These are phyloP conservation scores for Ceyx cyanopectus DNA, from an alignment of 2,113 vertebrate species.

Conservation along the genomic window DNA sequence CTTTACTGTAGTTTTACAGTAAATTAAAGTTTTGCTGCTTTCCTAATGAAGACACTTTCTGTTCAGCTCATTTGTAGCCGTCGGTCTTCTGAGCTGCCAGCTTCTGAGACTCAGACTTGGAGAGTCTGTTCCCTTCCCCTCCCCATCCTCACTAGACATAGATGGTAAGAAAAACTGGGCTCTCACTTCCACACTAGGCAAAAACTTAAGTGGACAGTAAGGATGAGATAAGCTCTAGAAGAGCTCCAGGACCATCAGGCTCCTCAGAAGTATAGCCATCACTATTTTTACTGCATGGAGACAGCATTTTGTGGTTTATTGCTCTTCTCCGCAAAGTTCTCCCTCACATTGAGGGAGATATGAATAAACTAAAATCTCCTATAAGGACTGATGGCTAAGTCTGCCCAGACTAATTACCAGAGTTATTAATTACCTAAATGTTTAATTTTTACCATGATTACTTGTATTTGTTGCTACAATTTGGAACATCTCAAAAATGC, in stretches of 20 bases:
- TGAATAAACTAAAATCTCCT: background rate
- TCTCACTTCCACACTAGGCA: background rate
- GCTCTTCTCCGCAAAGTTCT: background rate
- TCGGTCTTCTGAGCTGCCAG: background rate
- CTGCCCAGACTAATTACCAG: constrained; percentile 12
- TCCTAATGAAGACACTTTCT: background rate
- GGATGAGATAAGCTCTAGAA: background rate
- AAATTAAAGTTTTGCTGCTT: background rate
- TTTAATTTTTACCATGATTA: constrained; percentile 39
- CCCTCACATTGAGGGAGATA: background rate
- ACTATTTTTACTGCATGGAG: rapidly evolving
- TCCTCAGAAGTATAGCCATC: background rate
- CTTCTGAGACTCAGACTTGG: background rate
- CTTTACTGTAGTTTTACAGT: background rate
- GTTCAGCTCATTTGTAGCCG: background rate
- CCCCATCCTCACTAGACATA: background rate
- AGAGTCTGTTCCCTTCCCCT: background rate
- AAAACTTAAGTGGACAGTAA: background rate
- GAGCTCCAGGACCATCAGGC: background rate
- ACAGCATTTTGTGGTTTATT: background rate
- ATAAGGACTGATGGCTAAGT: background rate
- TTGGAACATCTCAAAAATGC: constrained; percentile 13
- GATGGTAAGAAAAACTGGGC: background rate
- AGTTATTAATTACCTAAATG: constrained; percentile 56
- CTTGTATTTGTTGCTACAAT: background rate